These are phyloP conservation scores for Cataglyphis rosenhaueri DNA, from an alignment of 2,888 invertebrate species.

Conservation along the genomic window DNA sequence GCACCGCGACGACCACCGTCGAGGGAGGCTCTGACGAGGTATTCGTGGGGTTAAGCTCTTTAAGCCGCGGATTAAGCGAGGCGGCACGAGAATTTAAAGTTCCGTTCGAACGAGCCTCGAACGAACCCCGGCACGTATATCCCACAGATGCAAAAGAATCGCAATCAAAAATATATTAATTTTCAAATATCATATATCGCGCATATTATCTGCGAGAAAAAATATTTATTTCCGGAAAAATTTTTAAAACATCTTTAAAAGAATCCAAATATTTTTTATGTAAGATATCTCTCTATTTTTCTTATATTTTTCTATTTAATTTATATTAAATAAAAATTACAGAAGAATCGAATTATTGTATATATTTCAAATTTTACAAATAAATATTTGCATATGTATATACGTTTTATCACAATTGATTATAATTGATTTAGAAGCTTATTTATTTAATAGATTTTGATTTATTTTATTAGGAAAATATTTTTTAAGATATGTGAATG, in stretches of 20 bases:
- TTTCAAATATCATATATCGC: background rate
- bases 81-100: constrained; percentile 82
- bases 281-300: background rate
- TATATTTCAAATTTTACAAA: background rate
- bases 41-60: constrained; percentile 84
- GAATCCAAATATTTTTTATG: constrained; percentile 16
- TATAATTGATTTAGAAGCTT: background rate
- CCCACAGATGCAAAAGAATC: constrained; percentile 58
- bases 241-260: background rate
- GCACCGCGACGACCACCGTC: constrained; percentile 69
- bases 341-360: background rate
- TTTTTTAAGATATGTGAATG: background rate
- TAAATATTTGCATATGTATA: background rate
- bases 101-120: constrained; percentile 64
- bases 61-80: constrained; percentile 83
- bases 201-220: background rate
- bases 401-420: background rate
- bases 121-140: constrained; percentile 20
- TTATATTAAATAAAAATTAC: background rate
- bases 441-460: background rate
- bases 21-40: constrained; percentile 82
- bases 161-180: constrained; percentile 62
- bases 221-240: constrained; percentile 54
- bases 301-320: background rate
- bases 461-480: background rate